Conservation (phyloP, 1,140 invertebrate genomes). For the Drosophila nigrodunni region DNA sequence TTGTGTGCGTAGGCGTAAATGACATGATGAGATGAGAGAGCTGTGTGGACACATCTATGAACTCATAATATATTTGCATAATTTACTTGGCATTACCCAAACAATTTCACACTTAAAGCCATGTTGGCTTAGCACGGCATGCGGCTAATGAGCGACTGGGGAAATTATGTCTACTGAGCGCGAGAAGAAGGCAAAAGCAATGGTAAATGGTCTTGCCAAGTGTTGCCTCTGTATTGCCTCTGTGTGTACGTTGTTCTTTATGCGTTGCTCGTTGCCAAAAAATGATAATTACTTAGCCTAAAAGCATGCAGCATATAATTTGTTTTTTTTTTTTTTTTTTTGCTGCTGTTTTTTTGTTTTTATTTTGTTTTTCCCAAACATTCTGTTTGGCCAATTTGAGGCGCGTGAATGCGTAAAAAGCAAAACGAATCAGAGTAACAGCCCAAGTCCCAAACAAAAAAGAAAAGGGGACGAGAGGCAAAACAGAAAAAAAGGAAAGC, state of each 20-base stretch:
- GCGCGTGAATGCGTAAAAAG: conserved; percentile 80
- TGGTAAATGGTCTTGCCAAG: conserved; percentile 36
- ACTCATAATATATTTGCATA: conserved; percentile 67
- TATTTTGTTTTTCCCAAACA: conserved; percentile 39
- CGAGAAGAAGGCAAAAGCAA: conserved; percentile 18
- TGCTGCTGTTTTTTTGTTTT: not conserved
- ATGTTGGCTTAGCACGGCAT: conserved; percentile 56
- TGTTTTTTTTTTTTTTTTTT: conserved; percentile 26
- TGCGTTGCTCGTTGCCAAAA: conserved; percentile 56
- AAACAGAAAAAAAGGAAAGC: conserved; percentile 39
- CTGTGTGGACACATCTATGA: conserved; percentile 41
- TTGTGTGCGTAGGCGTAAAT: conserved; percentile 8
- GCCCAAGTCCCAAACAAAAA: not conserved
- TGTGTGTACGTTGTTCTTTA: not conserved
- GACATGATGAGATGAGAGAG: not conserved
- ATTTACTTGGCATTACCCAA: conserved; percentile 73
- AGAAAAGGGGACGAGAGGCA: conserved; percentile 15
- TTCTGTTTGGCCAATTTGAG: conserved; percentile 59
- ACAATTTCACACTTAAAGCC: conserved; percentile 73
- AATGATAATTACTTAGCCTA: conserved; percentile 65
- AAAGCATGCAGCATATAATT: conserved; percentile 57
- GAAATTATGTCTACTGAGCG: conserved; percentile 62
- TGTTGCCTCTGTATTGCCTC: conserved; percentile 1
- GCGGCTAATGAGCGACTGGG: conserved; percentile 69
- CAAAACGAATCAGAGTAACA: conserved; percentile 26